Evolutionary conservation across 2,888 invertebrate species (phyloP).

Genomic region (Crepidodera aurea): DNA sequence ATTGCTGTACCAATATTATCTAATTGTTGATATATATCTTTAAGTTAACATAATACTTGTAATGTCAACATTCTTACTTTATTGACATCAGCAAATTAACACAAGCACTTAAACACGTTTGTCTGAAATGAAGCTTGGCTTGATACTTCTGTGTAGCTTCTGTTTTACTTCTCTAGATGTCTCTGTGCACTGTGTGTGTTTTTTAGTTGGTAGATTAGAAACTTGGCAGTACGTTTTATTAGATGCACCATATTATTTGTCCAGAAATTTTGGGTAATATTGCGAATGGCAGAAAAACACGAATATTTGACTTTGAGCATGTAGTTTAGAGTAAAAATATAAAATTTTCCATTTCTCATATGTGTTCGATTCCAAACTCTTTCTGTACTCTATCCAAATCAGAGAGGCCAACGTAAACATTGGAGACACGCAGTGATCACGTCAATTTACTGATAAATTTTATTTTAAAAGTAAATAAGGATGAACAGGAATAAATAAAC

Average conservation of each 20-base stretch:
- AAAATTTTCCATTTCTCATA: too few relatives aligned
- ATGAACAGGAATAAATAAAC: too few relatives aligned
- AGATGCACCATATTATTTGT: slow-evolving; percentile 1
- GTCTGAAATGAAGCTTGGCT: slow-evolving; percentile 39
- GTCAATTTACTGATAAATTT: too few relatives aligned
- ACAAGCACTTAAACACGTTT: slow-evolving; percentile 38
- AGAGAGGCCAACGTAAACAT: too few relatives aligned
- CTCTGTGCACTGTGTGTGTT: slow-evolving; percentile 4
- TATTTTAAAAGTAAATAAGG: too few relatives aligned
- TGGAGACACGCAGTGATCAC: too few relatives aligned
- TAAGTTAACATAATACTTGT: slow-evolving; percentile 31
- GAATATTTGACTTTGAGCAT: too few relatives aligned
- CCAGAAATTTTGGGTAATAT: background rate
- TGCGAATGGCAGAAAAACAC: background rate
- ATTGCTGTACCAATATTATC: slow-evolving; percentile 27
- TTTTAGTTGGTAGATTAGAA: slow-evolving; percentile 4
- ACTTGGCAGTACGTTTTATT: background rate
- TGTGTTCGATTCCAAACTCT: too few relatives aligned
- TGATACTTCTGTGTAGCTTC: slow-evolving; percentile 39
- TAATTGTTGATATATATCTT: slow-evolving; percentile 30
- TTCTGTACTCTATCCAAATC: too few relatives aligned
- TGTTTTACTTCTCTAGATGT: slow-evolving; percentile 31
- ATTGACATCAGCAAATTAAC: slow-evolving; percentile 40
- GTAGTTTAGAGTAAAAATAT: too few relatives aligned
- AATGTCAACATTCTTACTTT: slow-evolving; percentile 31